Evolutionary conservation across 2,797 vertebrate species (phyloP).

Genomic region (Gobio occitaniae): DNA sequence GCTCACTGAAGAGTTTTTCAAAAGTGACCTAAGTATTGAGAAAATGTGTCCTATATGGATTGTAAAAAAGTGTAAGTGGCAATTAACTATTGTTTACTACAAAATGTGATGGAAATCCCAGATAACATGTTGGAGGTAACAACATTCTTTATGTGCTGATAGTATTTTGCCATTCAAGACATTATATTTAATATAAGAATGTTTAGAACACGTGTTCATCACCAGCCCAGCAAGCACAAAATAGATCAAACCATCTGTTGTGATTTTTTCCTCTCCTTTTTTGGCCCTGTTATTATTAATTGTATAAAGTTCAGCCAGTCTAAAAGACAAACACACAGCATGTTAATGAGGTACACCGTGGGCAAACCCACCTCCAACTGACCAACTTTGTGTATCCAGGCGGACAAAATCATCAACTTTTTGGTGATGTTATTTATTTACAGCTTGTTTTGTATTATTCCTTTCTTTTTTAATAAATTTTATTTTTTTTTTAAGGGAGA

Average conservation of each 20-base stretch:
- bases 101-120: neutral
- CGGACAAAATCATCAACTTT: constrained; percentile 8
- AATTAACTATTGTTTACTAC: neutral
- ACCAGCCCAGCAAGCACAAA: neutral
- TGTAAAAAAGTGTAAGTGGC: neutral
- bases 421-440: constrained; percentile 16
- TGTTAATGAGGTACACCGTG: constrained; percentile 28
- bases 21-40: too few relatives aligned
- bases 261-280: neutral
- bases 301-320: constrained; percentile 6
- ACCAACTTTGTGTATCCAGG: constrained; percentile 23
- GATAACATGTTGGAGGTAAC: neutral
- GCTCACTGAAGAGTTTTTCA: too few relatives aligned
- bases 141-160: neutral
- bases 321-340: constrained; percentile 20
- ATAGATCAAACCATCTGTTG: constrained; percentile 18
- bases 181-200: neutral
- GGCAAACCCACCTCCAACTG: constrained; percentile 19
- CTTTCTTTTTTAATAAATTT: neutral
- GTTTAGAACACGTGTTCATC: neutral
- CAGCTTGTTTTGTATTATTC: neutral
- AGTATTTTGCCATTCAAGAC: neutral
- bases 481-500: neutral
- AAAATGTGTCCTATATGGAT: too few relatives aligned
- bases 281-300: constrained; percentile 3